A percentile compares a stretch with the other conserved stretches of the same genome.
These are phyloP conservation scores for Apodemia hepburni DNA, from an alignment of 2,888 invertebrate genomes.

Conservation along the genomic window DNA sequence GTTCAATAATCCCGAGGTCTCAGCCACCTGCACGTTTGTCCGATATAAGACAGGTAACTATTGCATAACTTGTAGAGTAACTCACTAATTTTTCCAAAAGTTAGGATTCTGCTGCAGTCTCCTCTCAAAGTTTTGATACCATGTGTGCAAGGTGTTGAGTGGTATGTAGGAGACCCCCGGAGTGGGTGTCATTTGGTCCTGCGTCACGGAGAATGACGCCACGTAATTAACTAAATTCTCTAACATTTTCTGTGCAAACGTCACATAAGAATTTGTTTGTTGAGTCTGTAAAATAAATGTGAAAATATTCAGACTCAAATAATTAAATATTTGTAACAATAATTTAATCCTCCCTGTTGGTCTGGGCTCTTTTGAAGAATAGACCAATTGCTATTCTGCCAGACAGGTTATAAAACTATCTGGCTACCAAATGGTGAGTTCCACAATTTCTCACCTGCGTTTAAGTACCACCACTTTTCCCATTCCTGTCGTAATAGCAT, in stretches of 20 bases:
- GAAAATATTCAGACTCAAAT: conserved; percentile 19
- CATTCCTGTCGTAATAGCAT: no score
- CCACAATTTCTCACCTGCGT: no score
- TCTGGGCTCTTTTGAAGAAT: no score
- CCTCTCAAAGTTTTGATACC: conserved; percentile 96
- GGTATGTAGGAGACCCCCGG: conserved; percentile 93
- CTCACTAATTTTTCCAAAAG: conserved; percentile 88
- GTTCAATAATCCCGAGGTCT: not conserved
- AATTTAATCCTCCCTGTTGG: no score
- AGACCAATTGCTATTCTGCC: no score
- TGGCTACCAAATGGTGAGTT: no score
- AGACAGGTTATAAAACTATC: no score
- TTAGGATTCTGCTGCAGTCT: conserved; percentile 94
- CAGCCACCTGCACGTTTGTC: not conserved
- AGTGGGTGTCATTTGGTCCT: conserved; percentile 88
- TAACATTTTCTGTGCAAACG: conserved; percentile 94
- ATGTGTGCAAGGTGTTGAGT: conserved; percentile 91
- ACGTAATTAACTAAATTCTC: conserved; percentile 96
- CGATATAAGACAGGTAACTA: not conserved
- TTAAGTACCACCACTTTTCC: no score
- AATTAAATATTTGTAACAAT: no score
- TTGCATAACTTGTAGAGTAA: conserved; percentile 9
- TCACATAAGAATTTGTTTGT: conserved; percentile 74
- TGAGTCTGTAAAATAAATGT: conserved; percentile 48
- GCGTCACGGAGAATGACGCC: conserved; percentile 92